Evolutionary conservation across 1,140 invertebrate species (phyloP), one percentile per base, ranked within the genome.

Genomic region (Tribolium madens): DNA sequence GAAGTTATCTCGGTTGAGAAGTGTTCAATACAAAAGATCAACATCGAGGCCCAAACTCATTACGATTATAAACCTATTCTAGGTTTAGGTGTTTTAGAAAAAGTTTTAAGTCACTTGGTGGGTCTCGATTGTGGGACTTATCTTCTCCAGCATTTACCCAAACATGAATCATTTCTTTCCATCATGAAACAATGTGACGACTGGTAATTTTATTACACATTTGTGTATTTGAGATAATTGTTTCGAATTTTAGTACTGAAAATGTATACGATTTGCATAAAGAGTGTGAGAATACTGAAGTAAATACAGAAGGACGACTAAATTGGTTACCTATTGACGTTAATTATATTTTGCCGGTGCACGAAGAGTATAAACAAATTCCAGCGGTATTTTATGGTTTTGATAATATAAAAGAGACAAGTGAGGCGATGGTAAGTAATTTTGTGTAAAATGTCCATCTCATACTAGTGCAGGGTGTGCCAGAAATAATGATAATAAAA

Each of bases 1-100:
- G 86, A 88, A 81, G 52, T 87, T 42, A 83, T 88, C 10, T 83
- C 85, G 75, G 73, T 86, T 53, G 87, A 89, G 78, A 83, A 83
- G 73, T 83, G 83, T 36, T 83, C 83, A n/a, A 60, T 84, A 50
- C 80, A 81, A 21, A 85, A 85, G 17, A 75, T 88, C 15, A 80
- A 70, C 3, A 81, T 76, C 4, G 87, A 88, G 76, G 81, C 85
- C 1, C 79, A 80, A n/a, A 82, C 84, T 17, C 81, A 86, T 21
- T 84, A 86, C 69, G 78, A 84, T 0, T 73, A 84, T 10, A 87
- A 85, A 69, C 84, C 83, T 2, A 81, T 86, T 64, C 36, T 83
- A 47, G 79, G 81, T 76, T 76, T 87, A 1, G 76, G 78, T 5
- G 73, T 85, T 47, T 79, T 88, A 17, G 84, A 88, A 69, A 87